These are phyloP conservation scores for Drosophila cracens DNA, from an alignment of 2,888 invertebrate species.

Conservation along the genomic window DNA sequence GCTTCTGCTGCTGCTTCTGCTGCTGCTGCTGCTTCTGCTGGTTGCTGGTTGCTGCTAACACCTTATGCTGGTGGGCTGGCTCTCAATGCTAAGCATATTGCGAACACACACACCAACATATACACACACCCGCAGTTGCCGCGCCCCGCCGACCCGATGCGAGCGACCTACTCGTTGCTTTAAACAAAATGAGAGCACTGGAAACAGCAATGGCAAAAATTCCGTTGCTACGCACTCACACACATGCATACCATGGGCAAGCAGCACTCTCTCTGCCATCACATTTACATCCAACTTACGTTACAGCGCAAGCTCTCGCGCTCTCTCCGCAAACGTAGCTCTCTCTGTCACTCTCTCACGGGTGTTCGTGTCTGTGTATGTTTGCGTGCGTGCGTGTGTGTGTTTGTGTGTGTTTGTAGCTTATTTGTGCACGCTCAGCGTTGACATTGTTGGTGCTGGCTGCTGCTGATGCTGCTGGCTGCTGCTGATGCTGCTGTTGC, in stretches of 20 bases:
- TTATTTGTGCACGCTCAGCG: constrained; percentile 69
- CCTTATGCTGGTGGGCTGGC: constrained; percentile 58
- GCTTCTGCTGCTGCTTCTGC: constrained; percentile 7
- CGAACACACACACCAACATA: constrained; percentile 22
- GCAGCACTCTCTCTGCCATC: constrained; percentile 4
- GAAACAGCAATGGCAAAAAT: constrained; percentile 47
- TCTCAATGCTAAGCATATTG: constrained; percentile 66
- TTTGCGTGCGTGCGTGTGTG: constrained; percentile 6
- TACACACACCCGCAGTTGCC: constrained; percentile 33
- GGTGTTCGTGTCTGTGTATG: constrained; percentile 3
- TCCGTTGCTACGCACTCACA: constrained; percentile 24
- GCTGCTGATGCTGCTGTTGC: constrained; percentile 33
- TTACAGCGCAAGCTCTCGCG: constrained; percentile 47
- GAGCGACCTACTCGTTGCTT: constrained; percentile 66
- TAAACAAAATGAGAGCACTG: constrained; percentile 82
- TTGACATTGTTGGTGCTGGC: constrained; percentile 63
- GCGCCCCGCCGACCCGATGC: constrained; percentile 62
- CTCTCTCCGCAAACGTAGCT: constrained; percentile 12
- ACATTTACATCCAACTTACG: constrained; percentile 45
- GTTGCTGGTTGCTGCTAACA: constrained; percentile 32
- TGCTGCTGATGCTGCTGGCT: constrained; percentile 30
- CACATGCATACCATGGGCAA: constrained; percentile 10
- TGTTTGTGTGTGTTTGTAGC: constrained; percentile 23
- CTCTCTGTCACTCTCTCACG: constrained; percentile 1
- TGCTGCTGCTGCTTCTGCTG: constrained; percentile 32